Base-by-base conservation (phyloP, 53 echinoderm and acorn worm species). In the Arbacia lixula region DNA sequence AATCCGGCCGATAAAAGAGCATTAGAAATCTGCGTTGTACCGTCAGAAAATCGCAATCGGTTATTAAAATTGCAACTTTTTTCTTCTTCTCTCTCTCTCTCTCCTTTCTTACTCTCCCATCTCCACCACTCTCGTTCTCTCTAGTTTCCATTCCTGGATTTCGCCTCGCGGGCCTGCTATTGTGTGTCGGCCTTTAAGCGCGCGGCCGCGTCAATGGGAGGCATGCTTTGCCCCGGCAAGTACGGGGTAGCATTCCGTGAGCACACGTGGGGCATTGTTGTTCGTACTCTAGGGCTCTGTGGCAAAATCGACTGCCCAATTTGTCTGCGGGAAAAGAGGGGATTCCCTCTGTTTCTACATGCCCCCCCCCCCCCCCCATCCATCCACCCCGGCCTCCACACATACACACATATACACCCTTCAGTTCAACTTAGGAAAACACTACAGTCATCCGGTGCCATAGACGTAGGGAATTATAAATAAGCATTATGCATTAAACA, bases 51-150 rank as follows among this genome's bases (percentile, higher is more conserved):
- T 43, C 46, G 24, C 71, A 73, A 53, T 73, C 73, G 73, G 53
- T 73, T 73, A 73, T 73, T 73, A 73, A 73, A 73, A 73, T 73
- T 73, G 73, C 73, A 43, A 73, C 73, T 73, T 73, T 73, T 73
- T 41, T 21, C 25, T 14, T 42, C 69, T 25, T 20, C 26, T 41
- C 27, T 41, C 69, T 12, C 43, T 6, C 26, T 9, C 11, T 17
- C 33, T n/a, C 28, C 27, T 41, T 35, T 68, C 41, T 42, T 42
- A 4, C 27, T 42, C 29, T 43, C 14, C 27, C 16, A 69, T 5
- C 25, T 43, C 42, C 63, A 31, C 19, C 63, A 17, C 51, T 51
- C 51, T 32, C 27, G 29, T 46, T 12, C 20, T 69, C 42, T 42
- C 43, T 41, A 24, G 22, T 26, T 36, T 36, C 36, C 37, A 29